Percentiles rank a stretch among this genome's conserved stretches.
Conservation (phyloP, 1,140 invertebrate species). For the Dreissena polymorpha region DNA sequence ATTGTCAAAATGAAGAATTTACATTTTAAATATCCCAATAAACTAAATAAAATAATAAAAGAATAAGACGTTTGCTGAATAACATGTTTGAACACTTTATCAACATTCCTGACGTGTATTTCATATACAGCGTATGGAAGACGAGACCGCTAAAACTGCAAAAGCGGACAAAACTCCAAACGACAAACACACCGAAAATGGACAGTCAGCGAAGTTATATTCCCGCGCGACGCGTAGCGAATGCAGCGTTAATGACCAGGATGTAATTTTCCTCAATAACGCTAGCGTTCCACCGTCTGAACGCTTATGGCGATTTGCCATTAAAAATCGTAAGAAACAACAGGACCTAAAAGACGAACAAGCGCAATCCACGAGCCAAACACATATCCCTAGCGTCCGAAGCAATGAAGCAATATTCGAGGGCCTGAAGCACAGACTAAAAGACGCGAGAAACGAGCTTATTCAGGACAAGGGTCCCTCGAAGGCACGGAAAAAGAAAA, state of each 20-base stretch:
- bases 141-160: neutral
- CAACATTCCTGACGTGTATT: too few relatives aligned
- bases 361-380: neutral
- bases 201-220: neutral
- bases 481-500: neutral
- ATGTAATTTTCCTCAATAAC: constrained; percentile 31
- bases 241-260: constrained; percentile 26
- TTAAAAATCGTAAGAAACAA: constrained; percentile 28
- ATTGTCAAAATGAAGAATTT: too few relatives aligned
- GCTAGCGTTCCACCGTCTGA: constrained; percentile 28
- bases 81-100: too few relatives aligned
- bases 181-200: neutral
- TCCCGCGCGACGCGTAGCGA: constrained; percentile 15
- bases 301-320: constrained; percentile 42
- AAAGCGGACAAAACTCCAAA: neutral
- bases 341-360: neutral
- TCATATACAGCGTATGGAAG: neutral
- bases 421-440: constrained; percentile 23
- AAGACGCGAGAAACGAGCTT: constrained; percentile 14
- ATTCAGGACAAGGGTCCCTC: neutral
- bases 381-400: constrained; percentile 1
- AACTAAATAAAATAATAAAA: too few relatives aligned
- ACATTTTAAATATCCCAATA: too few relatives aligned
- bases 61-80: too few relatives aligned
- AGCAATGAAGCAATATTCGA: constrained; percentile 46